Base-by-base conservation (phyloP, 2,888 invertebrate species). In the Caenorhabditis parvicauda region DNA sequence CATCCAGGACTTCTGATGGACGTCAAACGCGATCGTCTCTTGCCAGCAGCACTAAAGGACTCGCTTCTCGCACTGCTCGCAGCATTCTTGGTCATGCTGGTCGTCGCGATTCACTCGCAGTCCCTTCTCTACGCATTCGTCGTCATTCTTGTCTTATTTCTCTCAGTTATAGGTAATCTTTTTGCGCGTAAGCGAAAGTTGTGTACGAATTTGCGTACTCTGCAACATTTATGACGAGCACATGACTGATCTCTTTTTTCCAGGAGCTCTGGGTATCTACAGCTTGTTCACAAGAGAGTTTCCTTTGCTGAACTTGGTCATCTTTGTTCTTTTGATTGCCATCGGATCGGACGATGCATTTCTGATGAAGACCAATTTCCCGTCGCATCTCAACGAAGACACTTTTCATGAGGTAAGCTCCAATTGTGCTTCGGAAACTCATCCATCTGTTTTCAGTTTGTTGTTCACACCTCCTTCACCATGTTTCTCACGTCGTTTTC, bases 401-500 rank as follows among this genome's bases (percentile, higher is more conserved):
- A 52, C 63, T 7, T 74, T 78, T 50, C 63, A 70, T 45, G 54
- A 65, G 35, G 72, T 72, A 25, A 46, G 54, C 43, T 6, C 7
- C 14, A 27, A n/a, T 14, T 27, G 12, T 19, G 27, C 32, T 42
- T 47, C 21, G 3, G 9, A 27, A 54, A 27, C 35, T 59, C 14
- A 42, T 3, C 21, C 14, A 38, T 35, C 21, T 21, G n/a, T 28
- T 49, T 67, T 12, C 52, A 69, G 69, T 66, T 61, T 24, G 54
- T 70, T 3, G 44, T 44, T n/a, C 78, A 78, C 58, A 74, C 72
- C 6, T 66, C 67, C 6, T 67, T 75, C 49, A 79, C 79, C 25
- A 79, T 79, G 79, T 79, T 79, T 58, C 59, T 79, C 24, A 79
- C 78, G 5, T 77, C 76, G 9, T 76, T 79, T 64, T 79, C 78